Conservation (phyloP, 2,888 invertebrate species). For the Conistra vaccinii region DNA sequence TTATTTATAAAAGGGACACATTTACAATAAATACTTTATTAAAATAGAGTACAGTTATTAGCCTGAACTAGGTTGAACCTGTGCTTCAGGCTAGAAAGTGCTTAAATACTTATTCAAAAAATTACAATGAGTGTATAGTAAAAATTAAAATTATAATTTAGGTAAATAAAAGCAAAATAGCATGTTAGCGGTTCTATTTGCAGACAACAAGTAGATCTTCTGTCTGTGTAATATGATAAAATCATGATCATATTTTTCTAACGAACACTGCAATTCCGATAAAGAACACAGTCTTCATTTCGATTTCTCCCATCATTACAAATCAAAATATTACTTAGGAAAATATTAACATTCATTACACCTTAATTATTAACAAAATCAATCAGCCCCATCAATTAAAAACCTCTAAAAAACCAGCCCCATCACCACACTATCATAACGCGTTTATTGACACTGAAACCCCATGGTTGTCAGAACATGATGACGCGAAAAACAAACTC, state of each 20-base stretch:
- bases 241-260: not conserved
- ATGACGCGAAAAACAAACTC: conserved; percentile 90
- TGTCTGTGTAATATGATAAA: too few species aligned
- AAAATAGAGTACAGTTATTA: too few species aligned
- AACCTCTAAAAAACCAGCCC: conserved; percentile 15
- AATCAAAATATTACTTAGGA: not conserved
- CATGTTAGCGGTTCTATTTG: too few species aligned
- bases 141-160: too few species aligned
- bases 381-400: conserved; percentile 25
- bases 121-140: too few species aligned
- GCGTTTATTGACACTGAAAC: conserved; percentile 69
- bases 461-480: conserved; percentile 82
- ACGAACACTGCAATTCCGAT: not conserved
- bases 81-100: too few species aligned
- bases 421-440: conserved; percentile 59
- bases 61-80: too few species aligned
- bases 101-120: too few species aligned
- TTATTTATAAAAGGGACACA: too few species aligned
- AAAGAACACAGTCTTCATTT: not conserved
- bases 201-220: too few species aligned
- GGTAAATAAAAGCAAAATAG: too few species aligned
- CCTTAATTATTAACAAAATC: not conserved
- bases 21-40: too few species aligned
- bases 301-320: not conserved
- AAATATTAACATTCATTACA: not conserved